Conservation (phyloP, 2,113 vertebrate genomes). For the Brienomyrus longianalis region DNA sequence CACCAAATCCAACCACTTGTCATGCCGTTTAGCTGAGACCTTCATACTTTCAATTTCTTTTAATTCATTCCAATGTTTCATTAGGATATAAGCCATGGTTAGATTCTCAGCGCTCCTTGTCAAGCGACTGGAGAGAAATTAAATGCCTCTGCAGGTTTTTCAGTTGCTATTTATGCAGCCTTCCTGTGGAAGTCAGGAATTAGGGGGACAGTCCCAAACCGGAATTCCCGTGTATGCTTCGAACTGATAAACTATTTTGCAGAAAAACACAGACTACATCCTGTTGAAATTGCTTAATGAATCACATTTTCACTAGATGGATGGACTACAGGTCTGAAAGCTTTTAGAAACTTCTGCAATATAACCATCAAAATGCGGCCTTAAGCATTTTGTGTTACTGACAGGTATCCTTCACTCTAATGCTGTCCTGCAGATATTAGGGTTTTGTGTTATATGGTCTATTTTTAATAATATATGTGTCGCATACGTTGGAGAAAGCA, state of each 20-base stretch:
- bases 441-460: background rate
- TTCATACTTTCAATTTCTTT: background rate
- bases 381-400: background rate
- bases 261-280: conserved; percentile 54
- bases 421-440: background rate
- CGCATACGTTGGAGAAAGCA: background rate
- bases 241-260: conserved; percentile 64
- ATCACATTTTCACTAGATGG: conserved; percentile 9
- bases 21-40: background rate
- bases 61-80: conserved; percentile 8
- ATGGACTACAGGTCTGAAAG: background rate
- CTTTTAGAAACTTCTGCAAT: background rate
- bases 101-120: background rate
- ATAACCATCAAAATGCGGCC: background rate
- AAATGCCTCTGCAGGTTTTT: conserved; percentile 46
- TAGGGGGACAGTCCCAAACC: conserved; percentile 75
- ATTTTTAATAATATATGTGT: background rate
- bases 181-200: conserved; percentile 71
- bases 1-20: background rate
- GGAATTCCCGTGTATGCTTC: conserved; percentile 81
- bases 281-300: conserved; percentile 23
- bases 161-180: conserved; percentile 75
- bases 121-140: conserved; percentile 23
- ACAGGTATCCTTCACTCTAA: background rate
- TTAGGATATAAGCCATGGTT: background rate